A percentile compares a stretch with the other conserved stretches of the same genome.
Evolutionary conservation across 64 coral and sea anemone species (phyloP).

Genomic region (Acropora tenuis): DNA sequence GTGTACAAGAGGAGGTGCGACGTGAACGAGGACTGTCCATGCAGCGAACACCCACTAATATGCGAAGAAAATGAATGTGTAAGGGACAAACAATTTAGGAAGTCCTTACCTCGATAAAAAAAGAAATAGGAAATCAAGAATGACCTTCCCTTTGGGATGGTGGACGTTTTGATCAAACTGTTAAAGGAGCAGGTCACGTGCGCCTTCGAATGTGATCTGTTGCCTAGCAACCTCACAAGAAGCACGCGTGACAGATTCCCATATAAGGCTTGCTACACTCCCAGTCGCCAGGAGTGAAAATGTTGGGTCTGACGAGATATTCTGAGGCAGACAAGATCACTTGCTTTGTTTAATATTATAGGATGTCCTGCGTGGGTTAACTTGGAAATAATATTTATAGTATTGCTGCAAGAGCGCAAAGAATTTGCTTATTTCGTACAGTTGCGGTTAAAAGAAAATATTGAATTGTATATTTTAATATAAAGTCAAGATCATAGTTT

Average conservation of each 20-base stretch:
- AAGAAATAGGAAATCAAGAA: background rate
- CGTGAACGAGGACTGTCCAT: conserved; percentile 1
- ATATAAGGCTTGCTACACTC: background rate
- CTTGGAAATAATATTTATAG: background rate
- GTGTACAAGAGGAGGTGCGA: background rate
- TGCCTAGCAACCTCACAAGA: background rate
- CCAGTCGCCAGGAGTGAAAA: no score
- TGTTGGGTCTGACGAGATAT: background rate
- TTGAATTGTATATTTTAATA: background rate
- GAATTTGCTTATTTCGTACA: background rate
- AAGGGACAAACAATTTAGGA: background rate
- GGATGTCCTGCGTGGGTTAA: background rate
- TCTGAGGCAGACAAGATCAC: background rate
- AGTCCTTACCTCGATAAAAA: background rate
- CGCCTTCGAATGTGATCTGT: background rate
- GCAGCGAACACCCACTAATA: conserved; percentile 9
- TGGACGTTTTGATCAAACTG: background rate
- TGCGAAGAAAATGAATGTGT: conserved; percentile 35
- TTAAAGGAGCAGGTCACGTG: background rate
- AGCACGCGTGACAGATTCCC: background rate
- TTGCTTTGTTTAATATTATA: background rate
- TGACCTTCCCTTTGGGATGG: background rate
- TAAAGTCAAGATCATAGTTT: background rate
- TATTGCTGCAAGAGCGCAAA: background rate
- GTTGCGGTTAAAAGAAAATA: background rate